phyloP scores from a whole-genome alignment of 1,140 invertebrate species.

The Spodoptera litura region DNA sequence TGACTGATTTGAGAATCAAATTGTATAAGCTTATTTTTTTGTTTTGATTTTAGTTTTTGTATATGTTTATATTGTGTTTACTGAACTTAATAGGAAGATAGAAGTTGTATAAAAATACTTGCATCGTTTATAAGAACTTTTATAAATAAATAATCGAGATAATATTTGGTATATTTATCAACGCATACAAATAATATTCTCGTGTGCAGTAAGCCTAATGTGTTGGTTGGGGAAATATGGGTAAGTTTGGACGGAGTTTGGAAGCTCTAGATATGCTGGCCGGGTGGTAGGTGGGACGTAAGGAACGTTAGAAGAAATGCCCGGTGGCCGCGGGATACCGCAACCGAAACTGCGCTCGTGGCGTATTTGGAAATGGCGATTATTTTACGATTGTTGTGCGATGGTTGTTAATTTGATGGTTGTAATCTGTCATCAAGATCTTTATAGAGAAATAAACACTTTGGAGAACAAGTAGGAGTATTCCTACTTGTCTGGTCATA shows the following conservation, averaged over 20 bases:
- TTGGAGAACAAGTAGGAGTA: too few relatives aligned
- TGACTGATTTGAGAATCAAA: too few relatives aligned
- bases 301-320: slow-evolving; percentile 83
- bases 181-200: background rate
- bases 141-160: too few relatives aligned
- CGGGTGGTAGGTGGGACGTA: slow-evolving; percentile 54
- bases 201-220: slow-evolving; percentile 42
- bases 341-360: slow-evolving; percentile 58
- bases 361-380: background rate
- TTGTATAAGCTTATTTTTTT: too few relatives aligned
- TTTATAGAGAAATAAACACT: too few relatives aligned
- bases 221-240: slow-evolving; percentile 49
- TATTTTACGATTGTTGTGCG: background rate
- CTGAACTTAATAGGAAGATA: too few relatives aligned
- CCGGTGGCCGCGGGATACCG: slow-evolving; percentile 54
- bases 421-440: too few relatives aligned
- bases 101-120: too few relatives aligned
- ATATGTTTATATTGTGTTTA: too few relatives aligned
- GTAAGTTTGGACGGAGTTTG: slow-evolving; percentile 57
- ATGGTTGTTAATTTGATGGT: background rate
- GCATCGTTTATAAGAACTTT: too few relatives aligned
- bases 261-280: slow-evolving; percentile 67
- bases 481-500: too few relatives aligned
- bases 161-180: background rate
- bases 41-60: too few relatives aligned